Base-by-base conservation (phyloP, 2,113 vertebrate genomes). In the Esox niger region DNA sequence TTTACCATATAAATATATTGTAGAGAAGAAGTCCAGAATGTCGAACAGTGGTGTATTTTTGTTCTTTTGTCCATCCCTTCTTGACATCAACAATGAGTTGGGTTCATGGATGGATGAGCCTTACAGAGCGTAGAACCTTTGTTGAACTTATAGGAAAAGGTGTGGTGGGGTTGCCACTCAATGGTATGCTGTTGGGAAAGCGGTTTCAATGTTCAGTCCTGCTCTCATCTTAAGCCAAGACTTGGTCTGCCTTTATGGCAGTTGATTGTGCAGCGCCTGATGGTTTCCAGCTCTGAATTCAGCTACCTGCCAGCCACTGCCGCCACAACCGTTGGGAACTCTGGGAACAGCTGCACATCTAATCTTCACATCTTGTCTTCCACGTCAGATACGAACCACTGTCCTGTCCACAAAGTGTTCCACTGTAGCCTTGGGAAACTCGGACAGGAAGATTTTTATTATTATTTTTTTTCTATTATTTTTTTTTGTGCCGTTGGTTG, bases 331-430 rank as follows among this genome's bases (percentile, higher is more conserved):
- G 73, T 35, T 70, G n/a, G n/a, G n/a, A n/a, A n/a, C 54, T 62
- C 73, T 77, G 69, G 47, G 74, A 83, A 76, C 86, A 88, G 86
- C 86, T 89, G 84, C 76, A 83, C 66, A 35, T 54, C 62, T 75
- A 69, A 84, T 85, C 81, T 78, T 13, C n/a, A n/a, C n/a, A n/a
- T n/a, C 57, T 30, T 59, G 30, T 8, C 38, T 26, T 59, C 57
- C 57, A 59, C 26, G 29, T 59, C 56, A 59, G 56, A 30, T 27
- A 29, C 26, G 7, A 52, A n/a, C 47, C 47, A 1, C 47, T 23
- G 47, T 52, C 47, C 47, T n/a, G n/a, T n/a, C n/a, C 5, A 38
- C 35, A 38, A 38, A 38, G 35, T 52, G n/a, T 52, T 9, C 73
- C 71, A 73, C 54, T 47, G 64, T 67, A 64, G 73, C 74, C 62